Base-by-base conservation (phyloP, 2,113 vertebrate genomes). In the Crypturellus undulatus region DNA sequence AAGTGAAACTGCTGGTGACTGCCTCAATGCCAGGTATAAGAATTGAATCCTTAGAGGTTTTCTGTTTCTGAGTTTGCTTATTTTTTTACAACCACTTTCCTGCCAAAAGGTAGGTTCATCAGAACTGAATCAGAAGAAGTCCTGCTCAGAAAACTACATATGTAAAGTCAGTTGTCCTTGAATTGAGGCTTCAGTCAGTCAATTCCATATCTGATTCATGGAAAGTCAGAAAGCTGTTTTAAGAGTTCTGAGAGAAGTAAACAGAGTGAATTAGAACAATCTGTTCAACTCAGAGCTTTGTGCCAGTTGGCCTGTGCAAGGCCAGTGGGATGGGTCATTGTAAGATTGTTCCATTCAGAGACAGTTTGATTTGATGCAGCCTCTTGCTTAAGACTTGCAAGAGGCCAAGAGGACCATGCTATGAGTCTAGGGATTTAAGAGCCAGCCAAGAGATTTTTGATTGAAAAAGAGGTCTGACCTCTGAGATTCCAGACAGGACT, bases 1-100 rank as follows among this genome's bases (percentile, higher is more conserved):
- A 99, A 96, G 99, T 99, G 77, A 99, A 99, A 84, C 98, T 99
- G 64, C 97, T 99, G 84, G 99, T 99, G 75, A 99, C 99, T 3
- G 99, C 99, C 7, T 99, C 99, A 1, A 99, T 99, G 99, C 99
- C 99, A 98, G 99, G 99, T 99, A 96, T 88, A 10, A 56, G 28
- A 80, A 89, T 81, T 26, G 12, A 72, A 9, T 69, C 59, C 90
- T 87, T 78, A 36, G 56, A 62, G 60, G 19, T 78, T 32, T 42
- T 84, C 60, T 17, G 34, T 5, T 89, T 90, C 30, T 24, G 63
- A 47, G 11, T 88, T 92, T 49, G 32, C 34, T 28, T 22, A 45
- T 32, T 56, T 77, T 42, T 26, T n/a, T 47, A 21, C 60, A 42
- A 38, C 11, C 9, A 4, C 4, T 10, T n/a, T 14, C 12, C 38